Evolutionary conservation across 1,140 invertebrate species (phyloP).

Genomic region (Lutraria rhynchaena): DNA sequence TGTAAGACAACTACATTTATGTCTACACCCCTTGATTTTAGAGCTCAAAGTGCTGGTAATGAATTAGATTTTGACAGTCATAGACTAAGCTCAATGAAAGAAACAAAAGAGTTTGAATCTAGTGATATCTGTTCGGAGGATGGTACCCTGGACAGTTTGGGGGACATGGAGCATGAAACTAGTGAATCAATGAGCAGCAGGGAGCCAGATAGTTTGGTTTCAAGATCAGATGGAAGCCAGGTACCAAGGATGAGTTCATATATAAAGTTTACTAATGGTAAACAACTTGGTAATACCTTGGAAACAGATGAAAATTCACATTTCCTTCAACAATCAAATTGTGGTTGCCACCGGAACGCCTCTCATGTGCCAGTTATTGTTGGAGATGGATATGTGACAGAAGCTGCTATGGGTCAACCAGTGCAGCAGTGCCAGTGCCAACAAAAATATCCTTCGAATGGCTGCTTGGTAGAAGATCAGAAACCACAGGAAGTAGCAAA

Average conservation of each 20-base stretch:
- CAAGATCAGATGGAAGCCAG: slow-evolving; percentile 20
- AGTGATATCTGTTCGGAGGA: slow-evolving; percentile 43
- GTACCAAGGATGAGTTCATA: slow-evolving; percentile 38
- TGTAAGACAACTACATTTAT: slow-evolving; percentile 22
- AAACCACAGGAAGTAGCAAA: neutral
- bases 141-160: slow-evolving; percentile 33
- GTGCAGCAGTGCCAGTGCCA: slow-evolving; percentile 12
- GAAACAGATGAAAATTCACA: slow-evolving; percentile 7
- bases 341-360: slow-evolving; percentile 49
- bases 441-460: neutral
- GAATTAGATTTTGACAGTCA: slow-evolving; percentile 38
- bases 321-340: neutral
- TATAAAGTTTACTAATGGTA: slow-evolving; percentile 15
- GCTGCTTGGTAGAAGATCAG: neutral
- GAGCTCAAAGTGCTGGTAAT: slow-evolving; percentile 52
- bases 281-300: neutral
- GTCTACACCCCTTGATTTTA: slow-evolving; percentile 33
- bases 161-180: slow-evolving; percentile 31
- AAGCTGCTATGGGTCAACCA: slow-evolving; percentile 27
- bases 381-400: slow-evolving; percentile 32
- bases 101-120: slow-evolving; percentile 25
- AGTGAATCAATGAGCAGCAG: slow-evolving; percentile 11
- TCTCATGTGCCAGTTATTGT: neutral
- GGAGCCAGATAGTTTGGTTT: slow-evolving; percentile 3
- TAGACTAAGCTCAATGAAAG: slow-evolving; percentile 50